These are phyloP conservation scores for Blastobasis lacticolella DNA, from an alignment of 2,888 invertebrate species.

Conservation along the genomic window DNA sequence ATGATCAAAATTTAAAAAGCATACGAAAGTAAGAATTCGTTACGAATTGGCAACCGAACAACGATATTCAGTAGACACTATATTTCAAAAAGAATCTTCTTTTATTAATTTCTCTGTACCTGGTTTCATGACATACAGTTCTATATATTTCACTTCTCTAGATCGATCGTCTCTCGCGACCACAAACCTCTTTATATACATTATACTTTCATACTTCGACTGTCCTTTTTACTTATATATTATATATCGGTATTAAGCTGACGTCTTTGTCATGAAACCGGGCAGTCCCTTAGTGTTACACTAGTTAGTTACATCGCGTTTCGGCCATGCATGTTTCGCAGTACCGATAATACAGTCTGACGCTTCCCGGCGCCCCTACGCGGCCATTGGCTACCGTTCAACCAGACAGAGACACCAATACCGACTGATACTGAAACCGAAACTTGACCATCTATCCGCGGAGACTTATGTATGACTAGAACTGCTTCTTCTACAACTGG, in stretches of 20 bases:
- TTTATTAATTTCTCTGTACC: slow-evolving; percentile 40
- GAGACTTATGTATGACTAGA: too few relatives aligned
- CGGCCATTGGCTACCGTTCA: too few relatives aligned
- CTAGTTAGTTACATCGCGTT: slow-evolving; percentile 39
- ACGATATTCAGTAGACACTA: slow-evolving; percentile 38
- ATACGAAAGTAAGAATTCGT: slow-evolving; percentile 1
- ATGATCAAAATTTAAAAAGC: slow-evolving; percentile 4
- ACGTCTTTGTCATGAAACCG: slow-evolving; percentile 52
- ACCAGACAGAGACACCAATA: too few relatives aligned
- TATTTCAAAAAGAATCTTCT: slow-evolving; percentile 44
- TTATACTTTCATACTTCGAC: slow-evolving; percentile 17
- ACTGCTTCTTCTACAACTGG: too few relatives aligned
- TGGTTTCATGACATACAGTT: slow-evolving; percentile 58
- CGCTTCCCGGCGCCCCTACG: slow-evolving; percentile 38
- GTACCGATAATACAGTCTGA: slow-evolving; percentile 51
- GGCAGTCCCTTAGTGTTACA: slow-evolving; percentile 33
- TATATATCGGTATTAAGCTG: slow-evolving; percentile 15
- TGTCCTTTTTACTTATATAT: slow-evolving; percentile 4
- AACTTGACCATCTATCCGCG: too few relatives aligned
- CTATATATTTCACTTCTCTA: slow-evolving; percentile 13
- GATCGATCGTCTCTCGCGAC: slow-evolving; percentile 8
- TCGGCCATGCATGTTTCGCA: slow-evolving; percentile 54
- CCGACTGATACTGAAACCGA: too few relatives aligned
- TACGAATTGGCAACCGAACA: slow-evolving; percentile 58
- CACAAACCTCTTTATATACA: slow-evolving; percentile 3